Evolutionary conservation across 2,113 vertebrate species (phyloP).

Genomic region (Parus major): DNA sequence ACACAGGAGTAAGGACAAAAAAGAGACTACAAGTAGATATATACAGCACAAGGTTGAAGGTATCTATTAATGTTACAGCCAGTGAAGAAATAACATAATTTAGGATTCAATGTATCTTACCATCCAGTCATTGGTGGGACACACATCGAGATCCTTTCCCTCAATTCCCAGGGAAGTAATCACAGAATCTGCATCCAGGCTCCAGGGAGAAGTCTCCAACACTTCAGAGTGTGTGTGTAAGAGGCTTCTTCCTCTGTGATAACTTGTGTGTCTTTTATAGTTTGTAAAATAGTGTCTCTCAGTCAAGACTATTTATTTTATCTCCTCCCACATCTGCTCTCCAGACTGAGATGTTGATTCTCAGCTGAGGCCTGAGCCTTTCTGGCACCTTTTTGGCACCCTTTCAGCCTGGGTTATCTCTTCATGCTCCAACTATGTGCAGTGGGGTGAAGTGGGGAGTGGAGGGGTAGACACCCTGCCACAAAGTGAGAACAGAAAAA

Average conservation of each 20-base stretch:
- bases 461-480: neutral
- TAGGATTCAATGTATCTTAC: neutral
- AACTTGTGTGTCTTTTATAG: neutral
- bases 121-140: too few species aligned
- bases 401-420: too few species aligned
- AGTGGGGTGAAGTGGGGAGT: too few species aligned
- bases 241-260: neutral
- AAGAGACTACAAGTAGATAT: neutral
- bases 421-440: neutral
- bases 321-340: neutral
- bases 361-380: neutral
- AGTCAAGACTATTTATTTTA: neutral
- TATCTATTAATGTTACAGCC: neutral
- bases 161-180: neutral
- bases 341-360: neutral
- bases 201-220: rapidly evolving
- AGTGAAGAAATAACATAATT: too few species aligned
- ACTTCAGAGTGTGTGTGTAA: neutral
- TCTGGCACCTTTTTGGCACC: neutral
- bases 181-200: neutral
- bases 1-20: neutral
- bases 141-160: neutral
- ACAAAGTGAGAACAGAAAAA: neutral
- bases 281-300: neutral
- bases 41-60: neutral